Evolutionary conservation across 2,888 invertebrate genomes (phyloP), one percentile per base, ranked within the genome.

Genomic region (Idaea dimidiata): DNA sequence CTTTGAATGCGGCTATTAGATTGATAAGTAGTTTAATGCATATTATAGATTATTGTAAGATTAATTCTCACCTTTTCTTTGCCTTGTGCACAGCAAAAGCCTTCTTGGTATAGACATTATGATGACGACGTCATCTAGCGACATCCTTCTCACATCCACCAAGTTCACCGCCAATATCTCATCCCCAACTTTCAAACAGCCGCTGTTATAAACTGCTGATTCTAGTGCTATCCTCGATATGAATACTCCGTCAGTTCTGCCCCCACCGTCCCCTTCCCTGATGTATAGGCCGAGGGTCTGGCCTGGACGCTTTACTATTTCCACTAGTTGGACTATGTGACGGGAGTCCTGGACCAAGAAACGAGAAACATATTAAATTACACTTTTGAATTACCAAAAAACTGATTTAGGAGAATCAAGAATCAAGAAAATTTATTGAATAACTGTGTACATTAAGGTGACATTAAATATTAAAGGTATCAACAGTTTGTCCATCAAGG

Each of bases 61-160:
- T 17, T 59, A 62, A 18, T 58, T 54, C 60, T 66, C 89, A 86
- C 96, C 96, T 88, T 96, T 95, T 72, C 96, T 93, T 83, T 97
- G 97, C 77, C 98, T 94, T 70, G 99, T 99, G 76, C 98, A 98
- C 70, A 99, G 94, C 70, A 99, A 96, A 81, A 99, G 94, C 75
- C 99, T 95, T 81, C 99, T 95, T 6, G 99, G 99, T 92, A 99
- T 99, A 81, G 99, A 99, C 98, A 99, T 99, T 79, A 99, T 98
- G 81, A 99, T 98, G 74, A 99, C 99, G 70, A 99, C 99, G 88
- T 99, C 99, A 88, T 99, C 99, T 79, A 99, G 93, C 73, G 98
- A 98, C 99, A 99, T 99, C 80, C 97, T 96, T 70, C 98, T 97
- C 73, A 99, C 99, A 86, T 99, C 99, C 72, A 99, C 99, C 81